phyloP scores from a whole-genome alignment of 2,797 vertebrate genomes.

The Craterocephalus amniculus region DNA sequence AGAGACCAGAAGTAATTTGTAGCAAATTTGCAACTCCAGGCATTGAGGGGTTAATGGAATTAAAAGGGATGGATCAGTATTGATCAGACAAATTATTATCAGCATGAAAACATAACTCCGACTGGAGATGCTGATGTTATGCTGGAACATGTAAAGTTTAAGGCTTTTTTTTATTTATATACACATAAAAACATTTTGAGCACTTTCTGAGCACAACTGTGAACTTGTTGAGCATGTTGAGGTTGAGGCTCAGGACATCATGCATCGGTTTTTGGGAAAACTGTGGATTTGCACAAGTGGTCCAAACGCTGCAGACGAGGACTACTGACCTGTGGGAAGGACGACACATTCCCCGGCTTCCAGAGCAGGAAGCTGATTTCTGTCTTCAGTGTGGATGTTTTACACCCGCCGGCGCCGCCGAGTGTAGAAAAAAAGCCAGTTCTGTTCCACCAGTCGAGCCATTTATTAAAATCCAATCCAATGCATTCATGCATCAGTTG shows the following conservation, averaged over 20 bases:
- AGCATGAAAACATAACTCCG: neutral
- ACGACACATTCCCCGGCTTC: constrained; percentile 34
- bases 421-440: constrained; percentile 45
- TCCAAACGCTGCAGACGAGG: neutral
- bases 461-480: constrained; percentile 84
- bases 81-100: neutral
- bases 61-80: neutral
- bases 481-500: constrained; percentile 72
- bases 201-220: constrained; percentile 40
- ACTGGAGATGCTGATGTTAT: neutral
- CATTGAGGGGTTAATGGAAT: neutral
- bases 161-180: neutral
- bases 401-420: constrained; percentile 11
- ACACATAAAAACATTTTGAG: constrained; percentile 17
- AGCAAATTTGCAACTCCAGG: too few relatives aligned
- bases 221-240: constrained; percentile 17
- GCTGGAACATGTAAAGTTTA: neutral
- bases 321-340: constrained; percentile 15
- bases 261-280: constrained; percentile 41
- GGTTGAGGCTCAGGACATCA: constrained; percentile 32
- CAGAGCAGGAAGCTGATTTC: constrained; percentile 2
- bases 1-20: too few relatives aligned
- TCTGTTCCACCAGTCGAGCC: constrained; percentile 65
- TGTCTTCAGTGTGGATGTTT: constrained; percentile 27
- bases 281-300: constrained; percentile 64